Evolutionary conservation across 2,888 invertebrate species (phyloP).

Genomic region (Thereva nobilitata): DNA sequence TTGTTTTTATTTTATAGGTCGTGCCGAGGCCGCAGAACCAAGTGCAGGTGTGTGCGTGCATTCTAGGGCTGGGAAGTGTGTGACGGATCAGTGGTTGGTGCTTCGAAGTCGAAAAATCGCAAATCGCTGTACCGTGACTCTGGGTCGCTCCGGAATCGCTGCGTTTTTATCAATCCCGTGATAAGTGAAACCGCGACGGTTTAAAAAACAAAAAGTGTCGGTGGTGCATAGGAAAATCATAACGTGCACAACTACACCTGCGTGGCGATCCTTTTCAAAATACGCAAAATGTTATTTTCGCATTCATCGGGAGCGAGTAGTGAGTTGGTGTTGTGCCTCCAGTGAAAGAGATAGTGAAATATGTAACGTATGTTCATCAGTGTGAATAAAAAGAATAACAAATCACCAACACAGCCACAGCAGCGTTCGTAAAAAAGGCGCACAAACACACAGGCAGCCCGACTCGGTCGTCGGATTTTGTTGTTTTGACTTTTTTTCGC

Average conservation of each 20-base stretch:
- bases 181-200: too few species aligned
- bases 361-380: conserved; percentile 11
- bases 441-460: not conserved
- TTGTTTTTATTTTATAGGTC: not conserved
- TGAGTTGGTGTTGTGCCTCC: conserved; percentile 3
- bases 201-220: too few species aligned
- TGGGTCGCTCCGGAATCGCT: too few species aligned
- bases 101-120: too few species aligned
- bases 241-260: too few species aligned
- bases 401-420: not conserved
- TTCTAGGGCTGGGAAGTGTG: not conserved
- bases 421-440: conserved; percentile 2
- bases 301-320: not conserved
- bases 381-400: conserved; percentile 16
- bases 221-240: too few species aligned
- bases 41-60: conserved; percentile 6
- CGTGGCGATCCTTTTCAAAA: too few species aligned
- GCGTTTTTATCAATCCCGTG: too few species aligned
- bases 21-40: conserved; percentile 13
- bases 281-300: not conserved
- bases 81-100: too few species aligned
- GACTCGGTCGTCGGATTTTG: not conserved
- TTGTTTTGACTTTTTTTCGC: conserved; percentile 30
- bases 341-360: conserved; percentile 28
- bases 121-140: too few species aligned